phyloP scores from a whole-genome alignment of 2,113 vertebrate species.

The Stomatorhinus ivindoensis region DNA sequence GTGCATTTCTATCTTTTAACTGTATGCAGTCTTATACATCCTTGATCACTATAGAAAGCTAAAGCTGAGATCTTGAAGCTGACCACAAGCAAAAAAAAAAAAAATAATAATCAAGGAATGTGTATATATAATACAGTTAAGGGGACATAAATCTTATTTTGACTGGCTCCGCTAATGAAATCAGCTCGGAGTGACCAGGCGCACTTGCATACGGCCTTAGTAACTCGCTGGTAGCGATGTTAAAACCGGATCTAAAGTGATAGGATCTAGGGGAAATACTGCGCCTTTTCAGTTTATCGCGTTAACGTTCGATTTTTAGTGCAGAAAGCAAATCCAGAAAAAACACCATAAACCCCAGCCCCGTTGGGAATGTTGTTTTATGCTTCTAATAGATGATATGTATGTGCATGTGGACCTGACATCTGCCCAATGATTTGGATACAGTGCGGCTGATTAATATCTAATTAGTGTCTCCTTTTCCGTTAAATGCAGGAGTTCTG shows the following conservation, averaged over 20 bases:
- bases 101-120: not conserved
- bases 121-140: not conserved
- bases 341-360: not conserved
- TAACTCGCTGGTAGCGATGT: not conserved
- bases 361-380: not conserved
- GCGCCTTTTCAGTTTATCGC: not conserved
- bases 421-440: not conserved
- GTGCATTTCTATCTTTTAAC: not conserved
- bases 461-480: not conserved
- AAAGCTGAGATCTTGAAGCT: not conserved
- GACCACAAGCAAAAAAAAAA: conserved; percentile 1
- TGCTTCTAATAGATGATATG: not conserved
- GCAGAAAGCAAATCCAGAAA: not conserved
- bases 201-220: not conserved
- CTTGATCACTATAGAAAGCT: not conserved
- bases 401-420: not conserved
- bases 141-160: not conserved
- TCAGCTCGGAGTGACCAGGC: conserved; percentile 1
- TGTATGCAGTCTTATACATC: not conserved
- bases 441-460: not conserved
- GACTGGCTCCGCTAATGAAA: not conserved
- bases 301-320: not conserved
- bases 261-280: not conserved
- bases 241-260: not conserved
- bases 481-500: not conserved